Evolutionary conservation across 2,113 vertebrate species (phyloP).

Genomic region (Ceuthmochares aereus): DNA sequence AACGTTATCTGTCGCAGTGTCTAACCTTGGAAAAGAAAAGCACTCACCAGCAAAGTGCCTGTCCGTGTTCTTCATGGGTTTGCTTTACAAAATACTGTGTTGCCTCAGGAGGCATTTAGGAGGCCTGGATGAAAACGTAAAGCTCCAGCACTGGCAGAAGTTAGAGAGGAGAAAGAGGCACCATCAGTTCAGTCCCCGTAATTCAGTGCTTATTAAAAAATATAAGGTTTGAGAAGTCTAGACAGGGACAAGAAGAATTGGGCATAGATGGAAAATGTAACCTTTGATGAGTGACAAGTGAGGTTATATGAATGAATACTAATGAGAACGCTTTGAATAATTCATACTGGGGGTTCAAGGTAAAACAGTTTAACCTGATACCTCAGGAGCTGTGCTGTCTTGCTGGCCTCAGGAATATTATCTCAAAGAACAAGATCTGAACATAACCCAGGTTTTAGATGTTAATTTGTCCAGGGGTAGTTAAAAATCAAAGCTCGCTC

Average conservation of each 20-base stretch:
- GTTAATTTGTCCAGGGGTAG: background rate
- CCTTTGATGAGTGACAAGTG: conserved; percentile 43
- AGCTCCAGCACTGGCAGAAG: background rate
- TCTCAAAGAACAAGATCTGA: conserved; percentile 3
- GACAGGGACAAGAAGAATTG: background rate
- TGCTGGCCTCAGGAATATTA: conserved; percentile 36
- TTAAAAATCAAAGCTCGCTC: background rate
- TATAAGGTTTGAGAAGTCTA: background rate
- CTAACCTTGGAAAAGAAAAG: background rate
- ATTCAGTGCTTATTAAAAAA: background rate
- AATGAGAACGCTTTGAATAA: conserved; percentile 50
- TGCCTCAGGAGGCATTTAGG: background rate
- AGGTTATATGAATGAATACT: background rate
- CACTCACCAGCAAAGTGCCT: background rate
- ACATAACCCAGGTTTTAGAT: background rate
- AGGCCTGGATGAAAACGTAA: background rate
- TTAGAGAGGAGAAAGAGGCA: background rate
- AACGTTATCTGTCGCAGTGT: background rate
- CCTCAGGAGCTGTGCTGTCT: background rate
- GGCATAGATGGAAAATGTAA: conserved; percentile 29
- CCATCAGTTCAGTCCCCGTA: background rate
- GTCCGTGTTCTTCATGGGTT: background rate
- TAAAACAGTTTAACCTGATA: conserved; percentile 6
- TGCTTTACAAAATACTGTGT: background rate
- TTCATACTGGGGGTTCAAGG: conserved; percentile 49